phyloP scores from a whole-genome alignment of 2,113 vertebrate species.

The Mionectes macconnelli region DNA sequence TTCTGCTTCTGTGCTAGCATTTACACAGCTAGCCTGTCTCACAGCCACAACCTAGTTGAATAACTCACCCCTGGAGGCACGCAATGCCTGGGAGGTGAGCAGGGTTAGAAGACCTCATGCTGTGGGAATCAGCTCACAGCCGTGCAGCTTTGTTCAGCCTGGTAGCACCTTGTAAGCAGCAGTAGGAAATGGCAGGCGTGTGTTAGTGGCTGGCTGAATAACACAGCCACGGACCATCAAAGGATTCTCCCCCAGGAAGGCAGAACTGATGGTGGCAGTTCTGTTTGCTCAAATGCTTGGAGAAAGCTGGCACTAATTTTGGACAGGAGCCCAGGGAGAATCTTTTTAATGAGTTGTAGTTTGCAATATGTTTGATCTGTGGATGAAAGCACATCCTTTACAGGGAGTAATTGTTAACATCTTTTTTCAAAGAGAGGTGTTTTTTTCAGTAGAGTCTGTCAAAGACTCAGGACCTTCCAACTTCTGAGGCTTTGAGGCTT shows the following conservation, averaged over 20 bases:
- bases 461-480: background rate
- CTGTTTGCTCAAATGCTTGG: slow-evolving; percentile 20
- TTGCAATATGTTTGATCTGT: slow-evolving; percentile 12
- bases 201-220: background rate
- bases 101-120: background rate
- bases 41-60: background rate
- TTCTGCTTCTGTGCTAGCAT: background rate
- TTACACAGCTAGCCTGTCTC: background rate
- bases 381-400: slow-evolving; percentile 38
- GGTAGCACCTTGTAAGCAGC: background rate
- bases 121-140: fast-evolving
- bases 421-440: background rate
- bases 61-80: background rate
- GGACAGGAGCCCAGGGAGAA: background rate
- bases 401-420: background rate
- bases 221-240: background rate
- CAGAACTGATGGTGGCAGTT: background rate
- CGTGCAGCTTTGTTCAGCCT: background rate
- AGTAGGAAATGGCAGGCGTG: background rate
- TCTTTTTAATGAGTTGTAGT: slow-evolving; percentile 24
- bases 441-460: background rate
- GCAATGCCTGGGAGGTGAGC: background rate
- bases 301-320: slow-evolving; percentile 22
- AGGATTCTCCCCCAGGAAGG: background rate
- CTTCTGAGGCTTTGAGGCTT: background rate